Base-by-base conservation (phyloP, 23 tunicate species). In the Trididemnum nubilum region DNA sequence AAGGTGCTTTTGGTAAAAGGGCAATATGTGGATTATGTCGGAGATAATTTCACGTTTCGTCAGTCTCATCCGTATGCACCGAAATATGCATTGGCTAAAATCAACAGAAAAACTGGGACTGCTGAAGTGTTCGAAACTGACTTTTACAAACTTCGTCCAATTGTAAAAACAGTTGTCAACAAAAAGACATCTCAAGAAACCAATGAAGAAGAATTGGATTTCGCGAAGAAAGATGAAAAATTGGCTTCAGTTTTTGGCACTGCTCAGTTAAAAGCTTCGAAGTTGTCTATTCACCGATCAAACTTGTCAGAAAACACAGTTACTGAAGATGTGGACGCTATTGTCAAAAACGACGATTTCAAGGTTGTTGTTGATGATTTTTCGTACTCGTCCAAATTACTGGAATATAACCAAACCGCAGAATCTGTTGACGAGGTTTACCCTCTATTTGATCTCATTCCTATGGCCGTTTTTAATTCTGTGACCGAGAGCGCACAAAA, bases 41-140 rank as follows among this genome's bases (percentile, higher is more conserved):
- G 87, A 33, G 73, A 83, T 59, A 83, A 83, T 59, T 83, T 35
- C 36, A 61, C 36, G n/a, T 32, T 31, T 0, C 73, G 60, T 0
- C 30, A 35, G 1, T 1, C 36, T 18, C 61, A 83, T 36, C 87
- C 87, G 24, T 36, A 83, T 73, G 86, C 86, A 23, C 15, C 63
- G 22, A 73, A 74, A 61, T 83, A 49, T 63, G 87, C 64, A 0
- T 1, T 83, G 1, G 81, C 81, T n/a, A 64, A 83, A 72, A 64
- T 83, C 3, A 40, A 83, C 57, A 73, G 58, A 60, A 52, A 36
- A 40, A 83, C 81, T n/a, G 64, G 72, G n/a, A 29, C 25, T 22
- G 87, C 81, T 1, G 73, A 83, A 36, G 37, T 83, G 34, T 83
- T 58, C 63, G 87, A 83, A 19, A 40, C 78, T 4, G 87, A 83